Evolutionary conservation across 2,797 vertebrate species (phyloP).

Genomic region (Gallinago nigripennis): DNA sequence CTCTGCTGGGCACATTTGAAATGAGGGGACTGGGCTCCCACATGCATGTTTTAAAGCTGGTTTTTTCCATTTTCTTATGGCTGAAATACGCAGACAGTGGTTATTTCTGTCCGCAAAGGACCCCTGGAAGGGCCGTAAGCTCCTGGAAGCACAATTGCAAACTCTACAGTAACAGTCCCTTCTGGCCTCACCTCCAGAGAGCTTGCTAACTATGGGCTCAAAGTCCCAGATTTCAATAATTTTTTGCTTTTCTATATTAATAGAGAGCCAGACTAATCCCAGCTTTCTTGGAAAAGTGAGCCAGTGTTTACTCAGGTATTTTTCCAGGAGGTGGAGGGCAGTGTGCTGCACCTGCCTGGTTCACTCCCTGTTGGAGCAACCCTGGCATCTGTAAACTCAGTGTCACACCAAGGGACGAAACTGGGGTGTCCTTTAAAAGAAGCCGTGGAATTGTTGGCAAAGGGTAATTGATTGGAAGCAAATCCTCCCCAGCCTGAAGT

Average conservation of each 20-base stretch:
- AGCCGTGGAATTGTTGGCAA: not conserved
- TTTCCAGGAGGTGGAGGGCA: not conserved
- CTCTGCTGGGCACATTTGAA: fast-evolving
- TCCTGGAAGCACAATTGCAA: not conserved
- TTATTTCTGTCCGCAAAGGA: not conserved
- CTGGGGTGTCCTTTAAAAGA: fast-evolving
- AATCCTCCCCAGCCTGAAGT: not conserved
- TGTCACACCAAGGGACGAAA: not conserved
- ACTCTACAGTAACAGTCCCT: not conserved
- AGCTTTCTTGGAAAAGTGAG: not conserved
- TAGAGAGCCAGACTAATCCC: not conserved
- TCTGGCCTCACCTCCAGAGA: not conserved
- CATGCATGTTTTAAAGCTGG: fast-evolving
- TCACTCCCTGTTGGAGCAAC: not conserved
- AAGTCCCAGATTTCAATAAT: not conserved
- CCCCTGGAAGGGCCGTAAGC: not conserved
- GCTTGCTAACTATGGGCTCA: no score
- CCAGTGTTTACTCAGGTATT: not conserved
- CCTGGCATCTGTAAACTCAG: not conserved
- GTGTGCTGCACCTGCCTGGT: fast-evolving
- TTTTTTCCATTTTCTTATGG: not conserved
- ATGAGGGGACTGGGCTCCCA: not conserved
- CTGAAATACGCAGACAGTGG: not conserved
- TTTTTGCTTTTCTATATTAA: not conserved
- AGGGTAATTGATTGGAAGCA: not conserved